Base-by-base conservation (phyloP, 2,888 invertebrate genomes). In the Stegana nigrithorax region DNA sequence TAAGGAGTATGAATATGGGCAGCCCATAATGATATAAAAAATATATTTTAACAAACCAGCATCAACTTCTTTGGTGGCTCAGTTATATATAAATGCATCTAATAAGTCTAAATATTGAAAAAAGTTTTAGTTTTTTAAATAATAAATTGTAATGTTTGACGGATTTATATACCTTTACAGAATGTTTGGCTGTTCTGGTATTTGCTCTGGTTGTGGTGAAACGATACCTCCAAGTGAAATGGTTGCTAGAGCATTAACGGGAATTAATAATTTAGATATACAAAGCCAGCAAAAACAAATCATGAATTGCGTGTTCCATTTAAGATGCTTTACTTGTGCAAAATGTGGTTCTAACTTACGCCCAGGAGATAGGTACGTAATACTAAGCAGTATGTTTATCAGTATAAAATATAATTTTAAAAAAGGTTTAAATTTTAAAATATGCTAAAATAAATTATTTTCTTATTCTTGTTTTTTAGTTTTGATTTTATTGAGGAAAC, bases 291-390 rank as follows among this genome's bases (percentile, higher is more conserved):
- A 79, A 70, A 78, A 79, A 67, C 78, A 78, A 73, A 78, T 78
- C 67, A 70, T 80, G 53, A 78, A 78, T 67, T 79, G 76, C 62
- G 78, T 78, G 69, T 78, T 80, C 90, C 97, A 97, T 89, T 90
- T 96, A 87, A 95, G 95, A 88, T 97, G 96, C 88, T 97, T 97
- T 89, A 91, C 93, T 78, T 97, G 97, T 89, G 94, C 93, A 87
- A 95, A 96, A 87, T 97, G 97, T 87, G 92, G 93, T 80, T 90
- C 91, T 81, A 93, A 92, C 87, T 91, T 97, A 81, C 91, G 93
- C 87, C 92, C 94, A 80, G 97, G 97, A 80, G 96, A 97, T 90
- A 91, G 94, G 90, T 92, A 84, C 86, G 85, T 7, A 29, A 21
- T 17, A n/a, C n/a, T n/a, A n/a, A n/a, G n/a, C n/a, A n/a, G n/a